Base-by-base conservation (phyloP, 2,113 vertebrate genomes). In the Oreocharis arfaki region DNA sequence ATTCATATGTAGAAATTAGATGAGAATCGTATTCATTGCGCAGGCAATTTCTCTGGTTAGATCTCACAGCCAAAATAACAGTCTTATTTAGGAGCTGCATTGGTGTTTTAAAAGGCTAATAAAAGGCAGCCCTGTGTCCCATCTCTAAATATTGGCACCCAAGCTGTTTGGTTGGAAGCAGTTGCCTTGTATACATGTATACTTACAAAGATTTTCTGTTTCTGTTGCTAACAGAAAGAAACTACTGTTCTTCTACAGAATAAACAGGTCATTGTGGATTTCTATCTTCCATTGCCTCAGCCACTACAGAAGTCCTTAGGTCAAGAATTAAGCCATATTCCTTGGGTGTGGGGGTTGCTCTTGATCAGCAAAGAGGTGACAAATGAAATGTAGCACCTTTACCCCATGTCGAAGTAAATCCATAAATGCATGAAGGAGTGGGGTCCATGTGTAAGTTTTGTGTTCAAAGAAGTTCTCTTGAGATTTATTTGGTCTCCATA, bases 161-260 rank as follows among this genome's bases (percentile, higher is more conserved):
- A 22, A 55, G 28, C 33, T 75, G 44, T 91, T 81, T 87, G 33
- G n/a, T 81, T 94, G 93, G 90, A 96, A 90, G 85, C 55, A 87
- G 39, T 83, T 61, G 64, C 78, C 78, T 95, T 91, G 82, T 93
- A n/a, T 90, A 93, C 0, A 0, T 64, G 65, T 73, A n/a, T 53
- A 32, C 82, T 68, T 65, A 93, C 78, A 94, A 96, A 88, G 82
- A 90, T 95, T 80, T 95, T 95, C 87, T 92, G 88, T 94, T 96
- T 75, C 83, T 96, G 37, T 61, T 70, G 33, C 64, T 64, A 59
- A 84, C 76, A 96, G 93, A 96, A 96, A 80, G 84, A 92, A 95
- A 95, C 61, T 68, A 44, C 79, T 96, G 85, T 92, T 95, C 65
- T 79, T 82, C 64, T 73, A 30, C 63, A 84, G 84, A 91, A 92